phyloP scores from a whole-genome alignment of 2,888 invertebrate genomes.

The Morinoia aosen region DNA sequence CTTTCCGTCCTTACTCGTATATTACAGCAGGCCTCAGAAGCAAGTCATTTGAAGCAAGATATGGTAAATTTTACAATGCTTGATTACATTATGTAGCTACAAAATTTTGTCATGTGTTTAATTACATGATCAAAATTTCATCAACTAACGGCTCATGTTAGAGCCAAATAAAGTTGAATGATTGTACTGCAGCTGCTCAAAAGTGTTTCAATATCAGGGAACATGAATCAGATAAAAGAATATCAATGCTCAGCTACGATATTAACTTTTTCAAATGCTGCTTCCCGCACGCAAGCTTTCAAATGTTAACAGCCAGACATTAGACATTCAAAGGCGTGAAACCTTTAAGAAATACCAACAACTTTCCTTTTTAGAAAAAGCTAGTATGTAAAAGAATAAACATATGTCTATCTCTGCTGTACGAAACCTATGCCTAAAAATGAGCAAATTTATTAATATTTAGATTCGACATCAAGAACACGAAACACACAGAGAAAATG shows the following conservation, averaged over 20 bases:
- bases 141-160: not conserved
- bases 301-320: too few species aligned
- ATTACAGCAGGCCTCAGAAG: not conserved
- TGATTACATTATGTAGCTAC: not conserved
- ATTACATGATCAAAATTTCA: not conserved
- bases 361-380: too few species aligned
- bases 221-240: too few species aligned
- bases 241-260: too few species aligned
- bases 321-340: too few species aligned
- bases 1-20: not conserved
- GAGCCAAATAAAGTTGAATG: not conserved
- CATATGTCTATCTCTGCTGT: too few species aligned
- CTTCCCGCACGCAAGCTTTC: too few species aligned
- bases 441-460: not conserved
- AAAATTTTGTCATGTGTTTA: not conserved
- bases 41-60: not conserved
- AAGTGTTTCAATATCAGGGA: too few species aligned
- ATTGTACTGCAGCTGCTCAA: not conserved
- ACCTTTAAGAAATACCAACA: too few species aligned
- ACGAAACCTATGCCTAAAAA: not conserved
- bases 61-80: not conserved
- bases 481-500: not conserved
- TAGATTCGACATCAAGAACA: not conserved
- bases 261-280: too few species aligned
- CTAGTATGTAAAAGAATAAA: too few species aligned